phyloP scores from a whole-genome alignment of 2,888 invertebrate genomes.

The Volucella inanis region DNA sequence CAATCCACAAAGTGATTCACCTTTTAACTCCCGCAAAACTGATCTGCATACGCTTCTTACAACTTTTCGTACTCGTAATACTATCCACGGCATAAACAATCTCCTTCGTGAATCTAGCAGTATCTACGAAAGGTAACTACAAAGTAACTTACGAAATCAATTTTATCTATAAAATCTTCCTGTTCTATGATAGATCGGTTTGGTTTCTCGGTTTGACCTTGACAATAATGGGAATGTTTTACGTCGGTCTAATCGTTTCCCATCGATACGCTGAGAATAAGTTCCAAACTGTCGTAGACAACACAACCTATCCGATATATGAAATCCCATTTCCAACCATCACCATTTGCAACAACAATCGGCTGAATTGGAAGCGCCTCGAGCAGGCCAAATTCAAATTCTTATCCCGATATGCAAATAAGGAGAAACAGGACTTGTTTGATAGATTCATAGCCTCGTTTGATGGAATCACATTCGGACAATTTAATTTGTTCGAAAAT shows the following conservation, averaged over 20 bases:
- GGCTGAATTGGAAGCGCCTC: constrained; percentile 81
- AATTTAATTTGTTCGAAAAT: constrained; percentile 78
- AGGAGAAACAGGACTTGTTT: constrained; percentile 77
- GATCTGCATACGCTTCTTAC: too few relatives aligned
- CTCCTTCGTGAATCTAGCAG: constrained; percentile 76
- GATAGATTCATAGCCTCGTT: constrained; percentile 78
- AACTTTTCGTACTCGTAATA: constrained; percentile 78
- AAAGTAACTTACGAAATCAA: neutral
- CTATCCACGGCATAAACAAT: constrained; percentile 80
- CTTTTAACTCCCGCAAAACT: too few relatives aligned
- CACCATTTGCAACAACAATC: constrained; percentile 81
- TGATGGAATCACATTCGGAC: constrained; percentile 79
- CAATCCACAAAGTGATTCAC: too few relatives aligned
- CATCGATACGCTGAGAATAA: constrained; percentile 79
- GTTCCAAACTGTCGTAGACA: constrained; percentile 81
- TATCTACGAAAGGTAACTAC: constrained; percentile 75
- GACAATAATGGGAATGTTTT: constrained; percentile 79
- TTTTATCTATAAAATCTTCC: too few relatives aligned
- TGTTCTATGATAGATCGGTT: neutral
- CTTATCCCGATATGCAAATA: constrained; percentile 76
- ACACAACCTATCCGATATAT: constrained; percentile 80
- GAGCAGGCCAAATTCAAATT: constrained; percentile 78
- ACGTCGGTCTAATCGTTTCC: constrained; percentile 80
- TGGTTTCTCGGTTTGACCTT: constrained; percentile 78
- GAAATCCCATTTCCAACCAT: constrained; percentile 81